A percentile compares a stretch with the other conserved stretches of the same genome.
These are phyloP conservation scores for Bufo gargarizans DNA, from an alignment of 2,113 vertebrate genomes.

Conservation along the genomic window DNA sequence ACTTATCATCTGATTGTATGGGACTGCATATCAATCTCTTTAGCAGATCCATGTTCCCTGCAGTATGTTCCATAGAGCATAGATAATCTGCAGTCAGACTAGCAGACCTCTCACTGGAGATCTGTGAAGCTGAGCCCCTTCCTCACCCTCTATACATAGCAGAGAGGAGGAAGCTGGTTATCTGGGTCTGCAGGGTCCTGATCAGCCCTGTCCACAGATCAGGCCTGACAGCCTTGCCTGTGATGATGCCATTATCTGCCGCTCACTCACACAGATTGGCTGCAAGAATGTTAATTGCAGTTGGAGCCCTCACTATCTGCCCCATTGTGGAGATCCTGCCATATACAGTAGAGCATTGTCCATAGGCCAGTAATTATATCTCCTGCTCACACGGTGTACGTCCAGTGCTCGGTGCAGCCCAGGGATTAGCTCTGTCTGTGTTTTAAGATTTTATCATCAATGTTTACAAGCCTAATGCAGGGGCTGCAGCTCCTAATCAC, in stretches of 20 bases:
- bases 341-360: not conserved
- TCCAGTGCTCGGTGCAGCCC: not conserved
- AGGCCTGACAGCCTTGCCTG: not conserved
- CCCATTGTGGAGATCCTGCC: not conserved
- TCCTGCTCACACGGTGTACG: not conserved
- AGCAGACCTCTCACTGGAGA: not conserved
- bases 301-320: not conserved
- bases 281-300: conserved; percentile 15
- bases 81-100: not conserved
- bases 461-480: not conserved
- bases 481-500: not conserved
- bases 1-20: too few relatives aligned
- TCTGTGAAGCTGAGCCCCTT: not conserved
- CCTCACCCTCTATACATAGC: conserved; percentile 7
- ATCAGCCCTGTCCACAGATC: not conserved
- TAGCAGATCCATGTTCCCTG: too few relatives aligned
- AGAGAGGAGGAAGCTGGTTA: not conserved
- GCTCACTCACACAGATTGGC: not conserved
- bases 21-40: too few relatives aligned
- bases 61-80: not conserved
- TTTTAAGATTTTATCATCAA: not conserved
- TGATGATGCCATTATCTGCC: conserved; percentile 3
- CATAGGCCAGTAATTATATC: not conserved
- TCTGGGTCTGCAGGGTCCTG: not conserved
- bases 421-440: conserved; percentile 8